Evolutionary conservation across 2,797 vertebrate species (phyloP), one percentile per base, ranked within the genome.

Genomic region (Rhodeus uyekii): DNA sequence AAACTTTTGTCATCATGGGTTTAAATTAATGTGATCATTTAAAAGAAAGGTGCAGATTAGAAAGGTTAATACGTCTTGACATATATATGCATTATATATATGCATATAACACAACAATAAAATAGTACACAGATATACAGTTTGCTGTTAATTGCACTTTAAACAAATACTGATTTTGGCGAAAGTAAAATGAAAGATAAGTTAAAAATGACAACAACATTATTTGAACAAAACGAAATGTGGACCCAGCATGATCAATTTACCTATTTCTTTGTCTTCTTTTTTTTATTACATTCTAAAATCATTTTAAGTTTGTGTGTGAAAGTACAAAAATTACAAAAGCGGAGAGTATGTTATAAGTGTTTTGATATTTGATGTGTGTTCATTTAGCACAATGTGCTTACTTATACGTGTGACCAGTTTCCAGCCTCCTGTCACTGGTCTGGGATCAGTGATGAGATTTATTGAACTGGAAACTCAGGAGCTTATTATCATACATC

Each of bases 331-430:
- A 22, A 19, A 5, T 80, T 78, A 76, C 63, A 78, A 36, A 27
- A 83, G 89, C 16, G 27, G 89, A 88, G 86, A 46, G 61, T 71
- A 32, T 46, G 88, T 86, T 92, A 90, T 91, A 88, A 92, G n/a
- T 38, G 88, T 86, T 91, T 90, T 91, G 89, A 92, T 90, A 90
- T 92, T 90, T 74, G 83, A 67, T 87, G 87, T 78, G 67, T 86
- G 27, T 72, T 58, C 38, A 50, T 84, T 60, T 74, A 81, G 69
- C 81, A 86, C 80, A 80, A 81, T 76, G 81, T 78, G 83, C 73
- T 83, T 58, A 53, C 67, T 80, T 29, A 60, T 53, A 61, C 44
- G 39, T 83, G 87, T 87, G 81, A 82, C 85, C 78, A 80, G 87
- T 85, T 80, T 83, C 67, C 67, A 82, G 46, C 58, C 58, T 81